Evolutionary conservation across 1,140 invertebrate species (phyloP), one percentile per base, ranked within the genome.

Genomic region (Dysdera silvatica): DNA sequence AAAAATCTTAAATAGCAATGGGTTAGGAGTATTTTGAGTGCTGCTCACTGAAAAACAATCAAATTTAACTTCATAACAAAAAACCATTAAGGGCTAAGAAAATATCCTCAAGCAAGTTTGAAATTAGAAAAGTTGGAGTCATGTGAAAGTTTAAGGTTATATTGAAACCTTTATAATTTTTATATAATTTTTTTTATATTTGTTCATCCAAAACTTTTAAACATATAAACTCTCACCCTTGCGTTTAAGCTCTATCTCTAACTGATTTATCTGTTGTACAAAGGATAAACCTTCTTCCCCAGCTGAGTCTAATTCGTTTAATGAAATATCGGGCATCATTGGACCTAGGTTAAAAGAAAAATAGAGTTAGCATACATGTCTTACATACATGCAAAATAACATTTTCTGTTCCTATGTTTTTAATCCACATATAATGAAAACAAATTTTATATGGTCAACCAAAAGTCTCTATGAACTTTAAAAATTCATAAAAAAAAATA

Each of bases 281-380:
- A 60, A 49, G 14, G 45, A 49, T 20, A 40, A 37, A 3, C 63
- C 63, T 18, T 55, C 63, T 56, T 54, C 40, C 7, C 49, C 63
- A 33, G 63, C 63, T 26, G 43, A 47, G 31, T 55, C 57, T 31
- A 65, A 60, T 40, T 60, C 63, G 16, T 28, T n/a, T 1, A 43
- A 43, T 5, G 56, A 32, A 24, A 65, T 65, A 8, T 54, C 49
- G 2, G 63, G 63, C 55, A 65, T 45, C 6, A n/a, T n/a, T n/a
- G n/a, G n/a, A n/a, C n/a, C n/a, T n/a, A n/a, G n/a, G n/a, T n/a
- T n/a, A n/a, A n/a, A n/a, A n/a, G n/a, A n/a, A n/a, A n/a, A n/a
- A n/a, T n/a, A n/a, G n/a, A n/a, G n/a, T n/a, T n/a, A n/a, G n/a
- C n/a, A n/a, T n/a, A n/a, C n/a, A n/a, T n/a, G n/a, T n/a, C n/a